Percentiles rank a stretch among this genome's conserved stretches.
Conservation (phyloP, 2,797 vertebrate species). For the Heliangelus exortis region DNA sequence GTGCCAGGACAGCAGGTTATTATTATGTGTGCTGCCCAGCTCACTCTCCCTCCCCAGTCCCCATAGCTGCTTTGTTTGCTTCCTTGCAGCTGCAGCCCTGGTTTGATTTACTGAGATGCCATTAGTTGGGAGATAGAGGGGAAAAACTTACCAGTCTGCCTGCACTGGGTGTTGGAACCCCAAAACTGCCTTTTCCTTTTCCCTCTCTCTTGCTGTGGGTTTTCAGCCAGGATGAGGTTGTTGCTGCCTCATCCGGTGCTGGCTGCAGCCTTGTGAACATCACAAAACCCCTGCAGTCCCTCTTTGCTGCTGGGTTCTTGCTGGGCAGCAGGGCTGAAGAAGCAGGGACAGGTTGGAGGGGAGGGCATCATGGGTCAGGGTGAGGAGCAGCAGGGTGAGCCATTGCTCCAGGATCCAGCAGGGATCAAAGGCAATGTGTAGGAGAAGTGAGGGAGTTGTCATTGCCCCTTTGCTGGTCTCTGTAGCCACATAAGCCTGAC, state of each 20-base stretch:
- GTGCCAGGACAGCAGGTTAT: not conserved
- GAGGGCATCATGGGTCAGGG: not conserved
- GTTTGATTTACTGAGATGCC: conserved; percentile 54
- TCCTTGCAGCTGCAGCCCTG: conserved; percentile 58
- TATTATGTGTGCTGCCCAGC: not conserved
- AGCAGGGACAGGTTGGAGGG: not conserved
- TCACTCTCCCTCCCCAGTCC: not conserved
- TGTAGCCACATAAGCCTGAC: not conserved
- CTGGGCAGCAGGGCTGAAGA: not conserved
- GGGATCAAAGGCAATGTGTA: fast-evolving
- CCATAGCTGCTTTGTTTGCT: conserved; percentile 31
- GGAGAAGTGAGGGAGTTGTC: not conserved
- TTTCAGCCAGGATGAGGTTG: not conserved
- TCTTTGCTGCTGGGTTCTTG: not conserved
- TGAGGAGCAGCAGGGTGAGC: not conserved
- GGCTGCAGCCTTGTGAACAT: not conserved
- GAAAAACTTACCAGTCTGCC: conserved; percentile 1
- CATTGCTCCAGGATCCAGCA: not conserved
- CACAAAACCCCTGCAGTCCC: not conserved
- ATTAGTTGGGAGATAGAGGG: conserved; percentile 12
- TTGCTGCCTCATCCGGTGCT: not conserved
- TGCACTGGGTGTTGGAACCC: not conserved
- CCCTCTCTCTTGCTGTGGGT: not conserved
- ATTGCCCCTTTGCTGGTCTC: not conserved
- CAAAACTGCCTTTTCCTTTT: not conserved